phyloP scores from a whole-genome alignment of 2,888 invertebrate species.

The Chelonus formosanus region DNA sequence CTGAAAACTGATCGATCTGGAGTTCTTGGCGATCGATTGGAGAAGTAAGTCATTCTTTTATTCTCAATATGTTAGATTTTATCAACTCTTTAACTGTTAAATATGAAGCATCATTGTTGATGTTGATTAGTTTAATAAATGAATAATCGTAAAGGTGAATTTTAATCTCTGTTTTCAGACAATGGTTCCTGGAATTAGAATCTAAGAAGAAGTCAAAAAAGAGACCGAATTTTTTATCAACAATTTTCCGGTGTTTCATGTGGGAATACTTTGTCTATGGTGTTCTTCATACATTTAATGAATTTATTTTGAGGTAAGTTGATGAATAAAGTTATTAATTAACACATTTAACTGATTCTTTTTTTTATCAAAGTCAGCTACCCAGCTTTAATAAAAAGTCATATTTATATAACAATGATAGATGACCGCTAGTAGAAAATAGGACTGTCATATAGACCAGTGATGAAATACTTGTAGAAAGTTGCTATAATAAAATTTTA shows the following conservation, averaged over 20 bases:
- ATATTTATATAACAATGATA: no score
- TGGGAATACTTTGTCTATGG: slow-evolving; percentile 64
- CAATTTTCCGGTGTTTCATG: slow-evolving; percentile 65
- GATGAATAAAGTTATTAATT: not conserved
- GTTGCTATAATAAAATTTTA: no score
- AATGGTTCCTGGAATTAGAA: slow-evolving; percentile 66
- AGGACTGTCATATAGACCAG: no score
- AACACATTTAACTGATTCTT: no score
- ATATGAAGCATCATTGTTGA: no score
- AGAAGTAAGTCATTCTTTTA: slow-evolving; percentile 70
- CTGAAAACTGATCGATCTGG: slow-evolving; percentile 75
- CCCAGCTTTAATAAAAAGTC: no score
- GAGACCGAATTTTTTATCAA: slow-evolving; percentile 65
- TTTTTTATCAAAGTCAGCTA: no score
- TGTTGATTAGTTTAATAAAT: slow-evolving; percentile 5
- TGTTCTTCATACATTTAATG: slow-evolving; percentile 64
- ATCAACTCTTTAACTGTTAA: no score
- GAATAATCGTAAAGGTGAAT: no score
- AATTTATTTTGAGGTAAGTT: slow-evolving; percentile 55
- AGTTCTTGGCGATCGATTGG: slow-evolving; percentile 73
- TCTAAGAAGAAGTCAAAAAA: slow-evolving; percentile 53
- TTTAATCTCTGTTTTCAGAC: slow-evolving; percentile 53
- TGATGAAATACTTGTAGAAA: no score
- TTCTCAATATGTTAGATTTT: no score
- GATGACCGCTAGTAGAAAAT: no score